Percentiles rank a stretch among this genome's conserved stretches.
Conservation (phyloP, 2,888 invertebrate species). For the Lepidocyrtoides sp. region DNA sequence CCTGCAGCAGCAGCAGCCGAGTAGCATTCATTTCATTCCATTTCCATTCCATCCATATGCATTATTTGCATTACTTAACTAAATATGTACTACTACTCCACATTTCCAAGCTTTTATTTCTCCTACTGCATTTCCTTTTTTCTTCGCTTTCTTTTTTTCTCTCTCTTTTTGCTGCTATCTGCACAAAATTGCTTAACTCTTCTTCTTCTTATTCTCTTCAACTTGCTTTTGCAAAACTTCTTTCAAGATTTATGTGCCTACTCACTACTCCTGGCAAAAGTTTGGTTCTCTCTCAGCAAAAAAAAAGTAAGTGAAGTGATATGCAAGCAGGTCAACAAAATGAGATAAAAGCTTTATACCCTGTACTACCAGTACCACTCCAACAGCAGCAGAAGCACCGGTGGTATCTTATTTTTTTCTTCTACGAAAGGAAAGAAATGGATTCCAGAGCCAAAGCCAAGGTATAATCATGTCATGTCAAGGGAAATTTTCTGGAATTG, state of each 20-base stretch:
- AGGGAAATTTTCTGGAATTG: conserved; percentile 29
- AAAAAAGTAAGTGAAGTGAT: neutral
- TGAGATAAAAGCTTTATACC: neutral
- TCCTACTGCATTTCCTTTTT: neutral
- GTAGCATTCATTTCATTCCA: conserved; percentile 1
- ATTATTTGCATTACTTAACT: conserved; percentile 25
- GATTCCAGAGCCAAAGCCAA: conserved; percentile 11
- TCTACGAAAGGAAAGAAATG: neutral
- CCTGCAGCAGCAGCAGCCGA: neutral
- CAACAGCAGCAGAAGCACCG: neutral
- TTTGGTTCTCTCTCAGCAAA: neutral
- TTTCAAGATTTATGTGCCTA: neutral
- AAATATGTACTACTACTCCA: neutral
- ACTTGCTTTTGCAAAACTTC: no score
- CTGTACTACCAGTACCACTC: neutral
- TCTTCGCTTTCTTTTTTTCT: neutral
- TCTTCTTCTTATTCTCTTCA: neutral
- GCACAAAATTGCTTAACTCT: neutral
- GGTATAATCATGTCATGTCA: conserved; percentile 39
- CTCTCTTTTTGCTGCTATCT: neutral
- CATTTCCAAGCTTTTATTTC: neutral
- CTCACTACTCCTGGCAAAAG: neutral
- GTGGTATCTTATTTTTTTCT: neutral
- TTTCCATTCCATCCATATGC: neutral
- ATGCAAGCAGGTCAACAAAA: conserved; percentile 31